A percentile compares a stretch with the other conserved stretches of the same genome.
phyloP scores from a whole-genome alignment of 1,140 invertebrate species.

The Aphelinus certus region DNA sequence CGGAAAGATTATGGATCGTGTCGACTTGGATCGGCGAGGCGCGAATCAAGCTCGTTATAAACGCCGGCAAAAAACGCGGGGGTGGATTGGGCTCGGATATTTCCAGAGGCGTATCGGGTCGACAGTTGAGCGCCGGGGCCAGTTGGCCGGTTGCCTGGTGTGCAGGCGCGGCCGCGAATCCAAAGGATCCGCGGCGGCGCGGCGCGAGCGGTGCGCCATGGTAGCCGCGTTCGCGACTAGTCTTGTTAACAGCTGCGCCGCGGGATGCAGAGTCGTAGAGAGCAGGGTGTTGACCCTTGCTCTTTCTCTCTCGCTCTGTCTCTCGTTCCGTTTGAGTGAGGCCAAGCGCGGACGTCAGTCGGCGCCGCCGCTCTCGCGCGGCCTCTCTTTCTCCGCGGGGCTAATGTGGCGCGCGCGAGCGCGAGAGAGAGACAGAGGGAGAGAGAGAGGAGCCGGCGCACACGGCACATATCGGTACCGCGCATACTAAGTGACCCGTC shows the following conservation, averaged over 20 bases:
- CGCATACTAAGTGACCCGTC: constrained; percentile 55
- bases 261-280: constrained; percentile 14
- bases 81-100: too few species aligned
- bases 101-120: too few species aligned
- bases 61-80: too few species aligned
- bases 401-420: constrained; percentile 47
- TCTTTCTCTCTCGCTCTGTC: constrained; percentile 34
- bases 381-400: constrained; percentile 10
- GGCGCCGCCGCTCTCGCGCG: neutral
- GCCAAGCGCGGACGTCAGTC: neutral
- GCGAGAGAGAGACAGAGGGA: too few species aligned
- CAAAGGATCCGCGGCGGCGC: too few species aligned
- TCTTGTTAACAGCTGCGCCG: constrained; percentile 13
- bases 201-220: too few species aligned
- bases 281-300: constrained; percentile 54
- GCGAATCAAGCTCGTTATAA: too few species aligned
- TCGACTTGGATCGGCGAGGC: too few species aligned
- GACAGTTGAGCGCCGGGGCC: too few species aligned
- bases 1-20: too few species aligned
- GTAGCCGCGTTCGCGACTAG: neutral
- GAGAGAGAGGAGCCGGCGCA: too few species aligned
- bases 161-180: constrained; percentile 21
- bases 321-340: constrained; percentile 1
- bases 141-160: neutral
- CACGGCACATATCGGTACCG: constrained; percentile 49